A percentile compares a stretch with the other conserved stretches of the same genome.
Conservation (phyloP, 1,140 invertebrate species). For the Drosophila pseudoobscura region DNA sequence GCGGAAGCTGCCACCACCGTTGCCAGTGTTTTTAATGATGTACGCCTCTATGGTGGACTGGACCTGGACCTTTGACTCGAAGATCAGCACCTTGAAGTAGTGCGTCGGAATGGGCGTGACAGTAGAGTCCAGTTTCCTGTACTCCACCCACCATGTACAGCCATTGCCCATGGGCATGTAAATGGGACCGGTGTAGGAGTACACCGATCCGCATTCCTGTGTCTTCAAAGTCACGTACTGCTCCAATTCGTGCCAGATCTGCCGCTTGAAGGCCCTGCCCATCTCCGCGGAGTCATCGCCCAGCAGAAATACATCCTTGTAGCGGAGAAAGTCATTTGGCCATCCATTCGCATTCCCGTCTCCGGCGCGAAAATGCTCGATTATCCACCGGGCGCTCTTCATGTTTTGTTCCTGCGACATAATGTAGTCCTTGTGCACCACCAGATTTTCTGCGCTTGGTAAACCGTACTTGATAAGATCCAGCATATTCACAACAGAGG, state of each 20-base stretch:
- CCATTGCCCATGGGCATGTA: slow-evolving; percentile 24
- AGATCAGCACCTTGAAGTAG: slow-evolving; percentile 48
- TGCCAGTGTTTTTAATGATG: slow-evolving; percentile 36
- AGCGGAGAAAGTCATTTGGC: slow-evolving; percentile 27
- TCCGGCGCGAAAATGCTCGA: slow-evolving; percentile 32
- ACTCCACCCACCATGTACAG: slow-evolving; percentile 30
- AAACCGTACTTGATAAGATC: slow-evolving; percentile 51
- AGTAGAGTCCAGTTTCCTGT: slow-evolving; percentile 35
- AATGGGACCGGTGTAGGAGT: slow-evolving; percentile 44
- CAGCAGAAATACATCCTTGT: slow-evolving; percentile 47
- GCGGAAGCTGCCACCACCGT: not conserved
- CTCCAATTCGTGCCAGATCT: slow-evolving; percentile 41
- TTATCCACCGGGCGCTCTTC: slow-evolving; percentile 42
- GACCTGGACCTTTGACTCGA: slow-evolving; percentile 7
- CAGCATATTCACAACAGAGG: slow-evolving; percentile 20
- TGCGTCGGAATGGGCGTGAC: slow-evolving; percentile 39
- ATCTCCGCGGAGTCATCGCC: slow-evolving; percentile 18
- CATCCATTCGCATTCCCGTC: not conserved
- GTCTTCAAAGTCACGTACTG: slow-evolving; percentile 20
- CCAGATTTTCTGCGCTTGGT: slow-evolving; percentile 43
- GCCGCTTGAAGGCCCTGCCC: slow-evolving; percentile 31
- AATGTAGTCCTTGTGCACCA: slow-evolving; percentile 48
- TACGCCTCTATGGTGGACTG: slow-evolving; percentile 52
- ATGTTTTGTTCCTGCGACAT: slow-evolving; percentile 35
- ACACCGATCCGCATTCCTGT: slow-evolving; percentile 33